phyloP scores from a whole-genome alignment of 2,797 vertebrate species.

The Craterocephalus amniculus region DNA sequence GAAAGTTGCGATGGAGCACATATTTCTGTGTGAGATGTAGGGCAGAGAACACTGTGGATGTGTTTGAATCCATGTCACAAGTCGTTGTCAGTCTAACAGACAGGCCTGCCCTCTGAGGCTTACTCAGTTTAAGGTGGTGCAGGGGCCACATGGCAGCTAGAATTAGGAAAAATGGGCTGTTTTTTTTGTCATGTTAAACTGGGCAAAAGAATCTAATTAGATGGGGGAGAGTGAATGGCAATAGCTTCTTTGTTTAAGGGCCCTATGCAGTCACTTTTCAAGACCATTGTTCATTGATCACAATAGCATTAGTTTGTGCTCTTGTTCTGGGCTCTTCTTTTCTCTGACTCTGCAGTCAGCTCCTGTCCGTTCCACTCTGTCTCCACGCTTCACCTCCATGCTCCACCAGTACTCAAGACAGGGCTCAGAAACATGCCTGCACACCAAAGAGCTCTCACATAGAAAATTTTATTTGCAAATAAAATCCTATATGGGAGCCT shows the following conservation, averaged over 20 bases:
- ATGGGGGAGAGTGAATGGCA: conserved; percentile 75
- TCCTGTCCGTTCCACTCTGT: conserved; percentile 89
- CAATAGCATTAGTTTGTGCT: conserved; percentile 90
- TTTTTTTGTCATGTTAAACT: conserved; percentile 87
- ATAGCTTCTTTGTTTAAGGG: conserved; percentile 85
- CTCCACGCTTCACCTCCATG: conserved; percentile 81
- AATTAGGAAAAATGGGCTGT: conserved; percentile 78
- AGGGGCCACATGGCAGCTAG: conserved; percentile 64
- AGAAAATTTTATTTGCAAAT: conserved; percentile 3
- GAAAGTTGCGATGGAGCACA: conserved; percentile 67
- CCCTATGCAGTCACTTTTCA: conserved; percentile 87
- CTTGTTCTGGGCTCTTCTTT: conserved; percentile 79
- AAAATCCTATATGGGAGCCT: not conserved
- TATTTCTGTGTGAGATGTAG: conserved; percentile 65
- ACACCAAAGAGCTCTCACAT: not conserved
- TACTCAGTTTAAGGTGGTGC: conserved; percentile 73
- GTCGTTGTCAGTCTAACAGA: conserved; percentile 78
- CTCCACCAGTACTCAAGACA: conserved; percentile 71
- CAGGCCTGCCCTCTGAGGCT: conserved; percentile 65
- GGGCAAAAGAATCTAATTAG: conserved; percentile 84
- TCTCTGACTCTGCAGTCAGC: conserved; percentile 83
- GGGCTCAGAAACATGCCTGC: conserved; percentile 66
- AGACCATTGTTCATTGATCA: conserved; percentile 85
- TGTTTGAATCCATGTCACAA: conserved; percentile 79
- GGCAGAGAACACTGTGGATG: conserved; percentile 74